Evolutionary conservation across 2,113 vertebrate species (phyloP).

Genomic region (Egretta garzetta): DNA sequence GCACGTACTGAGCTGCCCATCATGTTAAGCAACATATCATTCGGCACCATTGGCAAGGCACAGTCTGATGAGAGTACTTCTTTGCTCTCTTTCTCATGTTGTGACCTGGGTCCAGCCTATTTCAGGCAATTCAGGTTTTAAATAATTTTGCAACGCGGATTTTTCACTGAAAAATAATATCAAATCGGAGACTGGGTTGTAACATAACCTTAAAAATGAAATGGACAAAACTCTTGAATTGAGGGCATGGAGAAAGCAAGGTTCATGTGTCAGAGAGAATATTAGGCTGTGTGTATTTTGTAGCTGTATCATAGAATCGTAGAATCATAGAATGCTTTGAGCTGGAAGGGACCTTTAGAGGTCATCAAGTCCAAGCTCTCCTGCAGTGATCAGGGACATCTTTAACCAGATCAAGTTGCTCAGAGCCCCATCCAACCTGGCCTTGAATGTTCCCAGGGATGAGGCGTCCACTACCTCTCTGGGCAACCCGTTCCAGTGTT

Average conservation of each 20-base stretch:
- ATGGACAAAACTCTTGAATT: background rate
- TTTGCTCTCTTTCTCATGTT: background rate
- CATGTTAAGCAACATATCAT: background rate
- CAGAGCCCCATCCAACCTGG: too few relatives aligned
- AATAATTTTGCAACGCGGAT: background rate
- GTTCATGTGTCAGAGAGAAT: background rate
- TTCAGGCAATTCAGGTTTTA: background rate
- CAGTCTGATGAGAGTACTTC: rapidly evolving
- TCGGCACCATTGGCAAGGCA: rapidly evolving
- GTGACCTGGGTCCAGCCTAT: rapidly evolving
- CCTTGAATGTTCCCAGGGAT: too few relatives aligned
- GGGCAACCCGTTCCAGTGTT: too few relatives aligned
- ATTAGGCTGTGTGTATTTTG: background rate
- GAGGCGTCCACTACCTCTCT: too few relatives aligned
- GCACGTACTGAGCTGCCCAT: rapidly evolving
- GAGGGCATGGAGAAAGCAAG: background rate
- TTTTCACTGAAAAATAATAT: background rate
- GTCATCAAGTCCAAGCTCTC: too few relatives aligned
- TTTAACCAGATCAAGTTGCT: too few relatives aligned
- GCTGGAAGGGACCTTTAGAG: too few relatives aligned
- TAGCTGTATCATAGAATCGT: too few relatives aligned
- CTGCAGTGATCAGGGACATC: too few relatives aligned
- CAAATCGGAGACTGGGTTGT: rapidly evolving
- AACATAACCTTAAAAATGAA: background rate
- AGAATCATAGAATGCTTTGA: too few relatives aligned